These are phyloP conservation scores for Mus spicilegus DNA, from an alignment of 2,113 vertebrate genomes.

Conservation along the genomic window DNA sequence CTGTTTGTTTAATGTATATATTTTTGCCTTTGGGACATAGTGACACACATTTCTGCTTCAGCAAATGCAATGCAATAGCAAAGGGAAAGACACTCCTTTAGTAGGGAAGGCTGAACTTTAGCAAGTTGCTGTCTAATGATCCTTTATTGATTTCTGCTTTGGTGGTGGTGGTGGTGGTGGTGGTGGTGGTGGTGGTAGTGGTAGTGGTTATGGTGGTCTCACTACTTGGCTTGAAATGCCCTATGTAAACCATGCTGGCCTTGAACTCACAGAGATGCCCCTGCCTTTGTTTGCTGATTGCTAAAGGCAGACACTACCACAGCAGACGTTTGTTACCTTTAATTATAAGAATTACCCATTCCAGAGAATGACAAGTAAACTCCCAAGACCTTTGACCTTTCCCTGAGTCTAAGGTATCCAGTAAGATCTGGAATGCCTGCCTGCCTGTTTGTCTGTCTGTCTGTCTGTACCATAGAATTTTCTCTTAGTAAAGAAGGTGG, in stretches of 20 bases:
- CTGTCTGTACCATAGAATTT: not conserved
- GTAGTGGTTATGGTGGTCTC: not conserved
- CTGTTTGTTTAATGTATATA: conserved; percentile 58
- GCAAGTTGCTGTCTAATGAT: not conserved
- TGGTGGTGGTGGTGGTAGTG: not conserved
- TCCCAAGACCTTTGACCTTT: not conserved
- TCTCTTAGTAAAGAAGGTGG: not conserved
- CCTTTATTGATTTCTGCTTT: not conserved
- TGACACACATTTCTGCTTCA: conserved; percentile 60
- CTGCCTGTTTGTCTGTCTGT: not conserved
- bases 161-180: not conserved
- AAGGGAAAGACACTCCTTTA: not conserved
- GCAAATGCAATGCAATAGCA: not conserved
- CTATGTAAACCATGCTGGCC: too few relatives aligned
- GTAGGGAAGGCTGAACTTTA: not conserved
- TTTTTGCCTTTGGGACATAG: conserved; percentile 39
- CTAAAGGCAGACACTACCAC: not conserved
- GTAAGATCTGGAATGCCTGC: not conserved
- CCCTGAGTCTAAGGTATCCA: not conserved
- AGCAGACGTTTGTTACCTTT: not conserved
- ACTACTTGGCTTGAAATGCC: not conserved
- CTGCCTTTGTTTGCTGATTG: not conserved
- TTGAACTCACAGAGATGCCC: not conserved
- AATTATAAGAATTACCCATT: not conserved
- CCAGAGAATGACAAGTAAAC: not conserved